Base-by-base conservation (phyloP, 2,797 vertebrate species). In the Myotis findleyi region DNA sequence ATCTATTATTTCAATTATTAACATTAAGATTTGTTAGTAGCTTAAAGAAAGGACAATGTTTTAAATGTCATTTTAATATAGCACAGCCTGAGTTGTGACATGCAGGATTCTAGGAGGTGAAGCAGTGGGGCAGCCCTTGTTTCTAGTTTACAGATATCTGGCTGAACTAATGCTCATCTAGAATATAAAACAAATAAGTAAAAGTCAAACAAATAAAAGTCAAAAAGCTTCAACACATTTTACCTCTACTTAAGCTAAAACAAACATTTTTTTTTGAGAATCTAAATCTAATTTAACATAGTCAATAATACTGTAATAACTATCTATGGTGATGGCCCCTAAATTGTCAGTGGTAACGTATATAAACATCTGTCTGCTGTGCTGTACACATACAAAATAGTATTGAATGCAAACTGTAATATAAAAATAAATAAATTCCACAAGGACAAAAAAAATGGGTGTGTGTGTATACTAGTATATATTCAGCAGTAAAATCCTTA, bases 401-500 rank as follows among this genome's bases (percentile, higher is more conserved):
- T 51, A n/a, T 1, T 20, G 30, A 21, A 76, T 33, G 47, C 10
- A n/a, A 33, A 76, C 7, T 51, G 6, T 51, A 76, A 33, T 13
- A 18, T 20, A 49, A 75, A 75, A 75, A 44, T 44, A 11, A 2
- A 51, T 21, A 6, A 75, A 75, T 20, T 75, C 73, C 47, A 76
- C 47, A 33, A 51, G 44, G 27, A 76, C 73, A 33, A 49, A 36
- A 36, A 68, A 68, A 9, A 20, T 68, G 2, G 10, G 20, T 21
- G 66, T 36, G 16, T 33, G 21, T 55, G 53, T 55, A 17, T 49
- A 55, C 18, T 21, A 55, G 53, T 55, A 20, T 23, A 55, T 23
- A 57, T 30, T 23, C 23, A 83, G 3, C 27, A 94, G 36, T 59
- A 84, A 95, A 92, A 81, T 91, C 96, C 98, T 97, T 97, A 99